Evolutionary conservation across 1,140 invertebrate genomes (phyloP).

Genomic region (Macrobrachium rosenbergii): DNA sequence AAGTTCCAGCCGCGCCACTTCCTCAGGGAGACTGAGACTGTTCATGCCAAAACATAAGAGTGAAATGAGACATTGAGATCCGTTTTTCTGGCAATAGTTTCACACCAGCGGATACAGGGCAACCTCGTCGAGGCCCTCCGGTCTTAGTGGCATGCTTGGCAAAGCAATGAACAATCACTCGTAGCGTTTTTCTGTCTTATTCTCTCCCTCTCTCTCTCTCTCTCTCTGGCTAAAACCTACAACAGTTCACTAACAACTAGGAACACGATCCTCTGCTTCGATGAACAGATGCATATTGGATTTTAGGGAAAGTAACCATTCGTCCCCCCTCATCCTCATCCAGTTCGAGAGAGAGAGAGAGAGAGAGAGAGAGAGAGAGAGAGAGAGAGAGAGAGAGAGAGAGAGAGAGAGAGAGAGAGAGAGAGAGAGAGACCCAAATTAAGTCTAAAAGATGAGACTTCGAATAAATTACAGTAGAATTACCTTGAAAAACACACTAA

Average conservation of each 20-base stretch:
- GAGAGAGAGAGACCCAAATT: too few relatives aligned
- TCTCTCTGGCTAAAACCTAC: conserved; percentile 13
- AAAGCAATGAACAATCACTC: not conserved
- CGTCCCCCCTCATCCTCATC: not conserved
- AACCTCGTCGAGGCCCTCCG: not conserved
- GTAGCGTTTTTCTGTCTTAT: conserved; percentile 6
- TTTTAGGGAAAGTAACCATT: not conserved
- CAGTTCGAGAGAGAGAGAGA: not conserved
- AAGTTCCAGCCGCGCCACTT: too few relatives aligned
- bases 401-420: too few relatives aligned
- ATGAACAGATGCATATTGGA: too few relatives aligned
- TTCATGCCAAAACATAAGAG: too few relatives aligned
- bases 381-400: not conserved
- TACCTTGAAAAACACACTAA: too few relatives aligned
- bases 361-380: too few relatives aligned
- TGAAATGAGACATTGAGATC: too few relatives aligned
- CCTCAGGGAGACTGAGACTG: too few relatives aligned
- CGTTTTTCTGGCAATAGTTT: not conserved
- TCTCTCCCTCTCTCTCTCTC: conserved; percentile 28
- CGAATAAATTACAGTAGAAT: too few relatives aligned
- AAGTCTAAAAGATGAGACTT: too few relatives aligned
- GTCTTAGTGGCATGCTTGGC: not conserved
- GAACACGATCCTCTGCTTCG: not conserved
- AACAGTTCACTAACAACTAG: too few relatives aligned
- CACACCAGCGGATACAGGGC: not conserved